Base-by-base conservation (phyloP, 1,140 invertebrate genomes). In the Drosophila tristis region DNA sequence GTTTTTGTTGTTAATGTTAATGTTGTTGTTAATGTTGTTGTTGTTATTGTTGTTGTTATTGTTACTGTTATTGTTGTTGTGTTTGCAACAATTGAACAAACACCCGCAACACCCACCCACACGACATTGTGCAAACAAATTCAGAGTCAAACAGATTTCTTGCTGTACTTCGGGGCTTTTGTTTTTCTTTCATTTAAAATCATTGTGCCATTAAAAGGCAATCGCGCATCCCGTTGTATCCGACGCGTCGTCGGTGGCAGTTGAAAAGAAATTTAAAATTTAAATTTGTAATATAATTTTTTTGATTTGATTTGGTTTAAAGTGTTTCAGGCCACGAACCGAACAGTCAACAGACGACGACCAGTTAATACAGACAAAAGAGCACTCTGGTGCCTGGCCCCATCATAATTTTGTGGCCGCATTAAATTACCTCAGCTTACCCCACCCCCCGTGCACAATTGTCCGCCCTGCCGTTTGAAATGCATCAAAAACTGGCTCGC, bases 1-100 rank as follows among this genome's bases (percentile, higher is more conserved):
- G 49, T 58, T 64, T 47, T 50, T 71, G 57, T 61, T 56, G 77
- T 61, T 74, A 39, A 13, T 13, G 64, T 42, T 16, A 16, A 16
- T 80, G 75, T 81, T 64, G 56, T 82, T 82, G 68, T 74, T 82
- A 66, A 13, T 13, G 64, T 44, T 80, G 75, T 81, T 64, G 56
- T 62, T 61, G 56, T 73, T 78, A 67, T 79, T n/a, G n/a, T n/a
- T n/a, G n/a, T 82, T 82, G 68, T 74, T 82, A 66, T 50, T 31
- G 11, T 35, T 35, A 71, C 55, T 47, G 68, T 11, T 9, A 72
- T 56, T 73, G 61, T 72, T 81, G 20, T 1, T 78, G 62, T 66
- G 66, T 55, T 73, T 82, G 45, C 53, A 75, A 57, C 55, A 74
- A 58, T 54, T 66, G 73, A 66, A 70, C 60, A 66, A 63, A 56